Conservation (phyloP, 2,888 invertebrate genomes). For the Allacma fusca region DNA sequence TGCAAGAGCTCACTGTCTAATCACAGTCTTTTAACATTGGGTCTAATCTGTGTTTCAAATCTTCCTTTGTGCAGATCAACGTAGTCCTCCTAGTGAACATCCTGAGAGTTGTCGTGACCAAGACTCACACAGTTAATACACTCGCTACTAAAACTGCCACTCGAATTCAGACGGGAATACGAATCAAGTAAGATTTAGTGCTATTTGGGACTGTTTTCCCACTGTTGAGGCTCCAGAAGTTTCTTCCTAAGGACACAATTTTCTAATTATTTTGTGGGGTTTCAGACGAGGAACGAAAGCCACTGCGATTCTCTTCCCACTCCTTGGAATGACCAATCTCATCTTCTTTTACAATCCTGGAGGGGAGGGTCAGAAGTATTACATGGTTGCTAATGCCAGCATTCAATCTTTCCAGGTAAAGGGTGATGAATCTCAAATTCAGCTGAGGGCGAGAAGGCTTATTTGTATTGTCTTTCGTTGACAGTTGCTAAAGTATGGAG, state of each 20-base stretch:
- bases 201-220: no score
- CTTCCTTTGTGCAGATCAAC: slow-evolving; percentile 57
- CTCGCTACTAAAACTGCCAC: not conserved
- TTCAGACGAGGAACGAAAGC: slow-evolving; percentile 66
- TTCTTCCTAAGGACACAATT: no score
- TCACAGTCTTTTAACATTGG: no score
- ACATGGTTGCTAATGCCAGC: slow-evolving; percentile 54
- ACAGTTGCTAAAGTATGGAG: no score
- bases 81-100: slow-evolving; percentile 63
- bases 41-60: no score
- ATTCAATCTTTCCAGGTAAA: slow-evolving; percentile 58
- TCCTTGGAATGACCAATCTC: slow-evolving; percentile 69
- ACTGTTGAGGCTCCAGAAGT: no score
- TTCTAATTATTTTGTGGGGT: not conserved
- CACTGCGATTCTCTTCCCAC: slow-evolving; percentile 68
- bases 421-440: not conserved
- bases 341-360: slow-evolving; percentile 64
- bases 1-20: no score
- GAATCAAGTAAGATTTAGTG: slow-evolving; percentile 1
- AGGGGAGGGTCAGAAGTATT: slow-evolving; percentile 52
- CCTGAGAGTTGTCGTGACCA: slow-evolving; percentile 62
- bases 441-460: no score
- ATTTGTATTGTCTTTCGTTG: no score
- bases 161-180: not conserved
- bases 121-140: not conserved